These are phyloP conservation scores for Dolichomitus sp. DNA, from an alignment of 2,888 invertebrate genomes.

Conservation along the genomic window DNA sequence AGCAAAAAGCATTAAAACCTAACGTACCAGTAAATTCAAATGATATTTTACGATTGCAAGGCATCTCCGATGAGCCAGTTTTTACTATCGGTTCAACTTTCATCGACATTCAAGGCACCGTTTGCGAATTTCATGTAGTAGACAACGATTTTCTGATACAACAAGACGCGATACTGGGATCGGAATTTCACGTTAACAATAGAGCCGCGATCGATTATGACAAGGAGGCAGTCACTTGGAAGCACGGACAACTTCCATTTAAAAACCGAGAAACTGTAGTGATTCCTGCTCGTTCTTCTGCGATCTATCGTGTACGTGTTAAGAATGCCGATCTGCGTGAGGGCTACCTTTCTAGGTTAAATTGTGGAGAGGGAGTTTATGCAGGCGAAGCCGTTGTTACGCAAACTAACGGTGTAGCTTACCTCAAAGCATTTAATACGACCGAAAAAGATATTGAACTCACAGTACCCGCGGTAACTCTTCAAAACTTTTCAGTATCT, in stretches of 20 bases:
- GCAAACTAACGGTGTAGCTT: neutral
- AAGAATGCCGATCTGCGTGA: neutral
- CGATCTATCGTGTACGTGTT: too few species aligned
- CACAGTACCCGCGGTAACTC: neutral
- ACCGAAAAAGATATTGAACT: conserved; percentile 18
- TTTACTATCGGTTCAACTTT: neutral
- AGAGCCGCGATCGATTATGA: neutral
- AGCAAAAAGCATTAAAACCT: too few species aligned
- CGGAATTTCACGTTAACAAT: neutral
- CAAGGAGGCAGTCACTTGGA: neutral
- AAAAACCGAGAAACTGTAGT: too few species aligned
- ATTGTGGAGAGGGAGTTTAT: conserved; percentile 4
- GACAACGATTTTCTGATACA: too few species aligned
- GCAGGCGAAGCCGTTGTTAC: conserved; percentile 8
- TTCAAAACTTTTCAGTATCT: neutral
- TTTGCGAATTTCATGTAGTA: conserved; percentile 23
- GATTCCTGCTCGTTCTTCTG: too few species aligned
- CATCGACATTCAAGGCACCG: neutral
- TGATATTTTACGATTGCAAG: too few species aligned
- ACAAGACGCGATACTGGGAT: too few species aligned
- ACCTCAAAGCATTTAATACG: conserved; percentile 11
- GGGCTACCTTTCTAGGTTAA: conserved; percentile 19
- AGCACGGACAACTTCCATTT: neutral
- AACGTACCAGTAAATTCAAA: too few species aligned
- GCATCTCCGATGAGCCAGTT: too few species aligned